Conservation (phyloP, 1,140 invertebrate genomes). For the Steinernema khuongi region DNA sequence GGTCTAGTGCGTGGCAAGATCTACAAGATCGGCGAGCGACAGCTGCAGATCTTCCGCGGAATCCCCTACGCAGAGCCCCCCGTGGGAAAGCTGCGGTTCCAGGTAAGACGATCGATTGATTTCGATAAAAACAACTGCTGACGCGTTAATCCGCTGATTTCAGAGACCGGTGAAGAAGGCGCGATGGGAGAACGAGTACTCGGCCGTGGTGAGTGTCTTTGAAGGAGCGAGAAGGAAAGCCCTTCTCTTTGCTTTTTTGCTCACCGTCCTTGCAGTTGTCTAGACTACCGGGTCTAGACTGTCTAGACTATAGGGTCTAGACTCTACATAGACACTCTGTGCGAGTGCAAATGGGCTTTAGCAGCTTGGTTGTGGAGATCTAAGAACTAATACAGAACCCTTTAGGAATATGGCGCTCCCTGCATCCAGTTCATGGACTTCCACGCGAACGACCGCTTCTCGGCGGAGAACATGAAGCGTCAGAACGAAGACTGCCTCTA, state of each 20-base stretch:
- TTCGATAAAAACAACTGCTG: background rate
- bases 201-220: conserved; percentile 33
- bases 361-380: too few species aligned
- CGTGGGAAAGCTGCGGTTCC: conserved; percentile 35
- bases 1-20: conserved; percentile 56
- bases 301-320: too few species aligned
- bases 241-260: too few species aligned
- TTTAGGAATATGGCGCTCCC: conserved; percentile 51
- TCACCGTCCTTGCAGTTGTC: too few species aligned
- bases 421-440: conserved; percentile 59
- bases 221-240: too few species aligned
- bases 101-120: conserved; percentile 23
- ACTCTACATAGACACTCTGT: too few species aligned
- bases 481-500: conserved; percentile 87
- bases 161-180: conserved; percentile 56
- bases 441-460: conserved; percentile 51
- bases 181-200: conserved; percentile 54
- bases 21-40: conserved; percentile 52
- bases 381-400: too few species aligned
- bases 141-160: conserved; percentile 10
- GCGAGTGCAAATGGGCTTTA: too few species aligned
- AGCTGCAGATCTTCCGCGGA: conserved; percentile 56
- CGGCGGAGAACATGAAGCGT: conserved; percentile 47
- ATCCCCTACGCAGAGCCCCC: conserved; percentile 56
- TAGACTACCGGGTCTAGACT: too few species aligned